phyloP scores from a whole-genome alignment of 2,888 invertebrate species.

The Volucella zonaria region DNA sequence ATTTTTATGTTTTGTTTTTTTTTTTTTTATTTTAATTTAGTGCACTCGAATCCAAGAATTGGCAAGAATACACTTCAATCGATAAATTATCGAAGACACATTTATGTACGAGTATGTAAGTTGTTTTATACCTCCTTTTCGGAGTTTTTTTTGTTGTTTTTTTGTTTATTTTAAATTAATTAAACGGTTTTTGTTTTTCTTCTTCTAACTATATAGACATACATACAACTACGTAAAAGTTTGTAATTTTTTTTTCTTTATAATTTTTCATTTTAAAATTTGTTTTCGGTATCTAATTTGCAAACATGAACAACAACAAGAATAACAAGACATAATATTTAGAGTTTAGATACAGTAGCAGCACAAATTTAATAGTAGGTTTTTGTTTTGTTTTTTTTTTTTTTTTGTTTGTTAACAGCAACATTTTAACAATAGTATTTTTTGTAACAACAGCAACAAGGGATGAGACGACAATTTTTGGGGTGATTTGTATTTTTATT shows the following conservation, averaged over 20 bases:
- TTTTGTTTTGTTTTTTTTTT: background rate
- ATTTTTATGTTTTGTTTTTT: constrained; percentile 30
- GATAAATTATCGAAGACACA: constrained; percentile 55
- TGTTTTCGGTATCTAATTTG: constrained; percentile 51
- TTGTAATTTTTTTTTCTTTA: constrained; percentile 13
- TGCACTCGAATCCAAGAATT: constrained; percentile 71
- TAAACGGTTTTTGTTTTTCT: constrained; percentile 1
- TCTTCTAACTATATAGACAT: constrained; percentile 17
- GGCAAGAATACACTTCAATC: constrained; percentile 69
- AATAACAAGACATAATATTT: constrained; percentile 56
- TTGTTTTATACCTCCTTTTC: constrained; percentile 15
- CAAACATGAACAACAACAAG: constrained; percentile 69
- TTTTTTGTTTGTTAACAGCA: constrained; percentile 51
- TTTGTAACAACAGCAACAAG: constrained; percentile 68
- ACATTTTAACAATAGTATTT: constrained; percentile 45
- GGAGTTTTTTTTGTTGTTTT: constrained; percentile 25
- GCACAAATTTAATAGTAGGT: constrained; percentile 49
- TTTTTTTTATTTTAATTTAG: constrained; percentile 42
- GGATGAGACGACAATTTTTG: constrained; percentile 35
- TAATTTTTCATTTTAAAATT: background rate
- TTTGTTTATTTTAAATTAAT: constrained; percentile 1
- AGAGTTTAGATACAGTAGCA: constrained; percentile 56
- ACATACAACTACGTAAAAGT: constrained; percentile 32
- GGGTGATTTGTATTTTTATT: no score
- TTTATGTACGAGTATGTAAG: background rate